Evolutionary conservation across 2,113 vertebrate species (phyloP).

Genomic region (Zeus faber): DNA sequence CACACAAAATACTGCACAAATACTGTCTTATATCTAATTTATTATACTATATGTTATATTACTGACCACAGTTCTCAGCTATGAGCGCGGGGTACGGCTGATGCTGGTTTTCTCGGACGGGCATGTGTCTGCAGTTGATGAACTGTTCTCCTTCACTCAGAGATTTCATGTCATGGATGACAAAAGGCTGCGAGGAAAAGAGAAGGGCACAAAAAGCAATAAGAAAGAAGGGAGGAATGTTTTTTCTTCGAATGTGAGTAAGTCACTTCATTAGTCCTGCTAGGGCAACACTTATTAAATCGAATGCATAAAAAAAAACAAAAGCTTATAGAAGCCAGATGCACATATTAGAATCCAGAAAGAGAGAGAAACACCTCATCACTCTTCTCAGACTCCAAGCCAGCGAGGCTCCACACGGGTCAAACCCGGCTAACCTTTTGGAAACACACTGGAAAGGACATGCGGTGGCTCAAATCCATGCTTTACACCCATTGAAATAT

Average conservation of each 20-base stretch:
- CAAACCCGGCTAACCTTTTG: conserved; percentile 21
- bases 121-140: conserved; percentile 86
- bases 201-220: not conserved
- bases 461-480: conserved; percentile 30
- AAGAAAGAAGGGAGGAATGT: not conserved
- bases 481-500: conserved; percentile 26
- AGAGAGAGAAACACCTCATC: conserved; percentile 6
- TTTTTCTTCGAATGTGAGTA: too few species aligned
- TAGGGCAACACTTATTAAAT: too few species aligned
- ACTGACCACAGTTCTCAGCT: conserved; percentile 62
- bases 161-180: conserved; percentile 98
- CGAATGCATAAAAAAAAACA: too few species aligned
- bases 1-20: too few species aligned
- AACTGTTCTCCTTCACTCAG: conserved; percentile 94
- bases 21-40: too few species aligned
- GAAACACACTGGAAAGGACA: conserved; percentile 33
- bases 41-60: too few species aligned
- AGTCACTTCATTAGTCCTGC: conserved; percentile 22
- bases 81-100: conserved; percentile 7
- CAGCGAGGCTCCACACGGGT: conserved; percentile 35
- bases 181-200: conserved; percentile 81
- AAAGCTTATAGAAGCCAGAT: too few species aligned
- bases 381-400: conserved; percentile 1
- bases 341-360: too few species aligned
- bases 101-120: conserved; percentile 70